Evolutionary conservation across 2,113 vertebrate species (phyloP), one percentile per base, ranked within the genome.

Genomic region (Argyrosomus japonicus): DNA sequence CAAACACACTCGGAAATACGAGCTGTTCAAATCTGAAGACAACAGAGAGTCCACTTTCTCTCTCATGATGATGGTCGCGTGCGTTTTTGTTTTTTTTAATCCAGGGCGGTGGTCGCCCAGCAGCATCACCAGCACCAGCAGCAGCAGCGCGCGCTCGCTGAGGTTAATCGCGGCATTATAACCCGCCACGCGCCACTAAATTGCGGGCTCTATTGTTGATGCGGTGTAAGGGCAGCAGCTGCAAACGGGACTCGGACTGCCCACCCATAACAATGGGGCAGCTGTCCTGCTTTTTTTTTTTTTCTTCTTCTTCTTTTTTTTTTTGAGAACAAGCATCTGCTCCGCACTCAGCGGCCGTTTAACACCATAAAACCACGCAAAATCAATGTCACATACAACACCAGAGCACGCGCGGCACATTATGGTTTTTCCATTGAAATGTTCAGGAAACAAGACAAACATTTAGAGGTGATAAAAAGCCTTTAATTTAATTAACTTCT

Each of bases 141-240:
- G 32, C 32, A 32, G 36, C 36, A 40, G 50, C 50, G 7, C 36
- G 45, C 50, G 95, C 93, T 92, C 94, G 95, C 91, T 90, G 89
- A 87, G 93, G 90, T 95, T 96, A 96, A 96, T 96, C 95, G 94
- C 93, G 87, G 93, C 90, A 95, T 96, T 95, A 96, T 95, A 91
- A 88, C 71, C 93, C 92, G 94, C 94, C 95, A 95, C 94, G 94
- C 94, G 95, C 93, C 94, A 75, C 93, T 94, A 93, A 95, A 94
- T 93, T 92, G 94, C 84, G 90, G 87, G 79, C 89, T 89, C 92
- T 88, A 94, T 95, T 95, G 94, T 95, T 93, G 90, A 81, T 61
- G 80, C 70, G 84, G 87, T 65, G 68, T 43, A 54, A 40, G 93
- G 83, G 92, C 88, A 91, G 94, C 95, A 95, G 95, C 95, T 96